Conservation (phyloP, 2,888 invertebrate species). For the Mythimna loreyi region DNA sequence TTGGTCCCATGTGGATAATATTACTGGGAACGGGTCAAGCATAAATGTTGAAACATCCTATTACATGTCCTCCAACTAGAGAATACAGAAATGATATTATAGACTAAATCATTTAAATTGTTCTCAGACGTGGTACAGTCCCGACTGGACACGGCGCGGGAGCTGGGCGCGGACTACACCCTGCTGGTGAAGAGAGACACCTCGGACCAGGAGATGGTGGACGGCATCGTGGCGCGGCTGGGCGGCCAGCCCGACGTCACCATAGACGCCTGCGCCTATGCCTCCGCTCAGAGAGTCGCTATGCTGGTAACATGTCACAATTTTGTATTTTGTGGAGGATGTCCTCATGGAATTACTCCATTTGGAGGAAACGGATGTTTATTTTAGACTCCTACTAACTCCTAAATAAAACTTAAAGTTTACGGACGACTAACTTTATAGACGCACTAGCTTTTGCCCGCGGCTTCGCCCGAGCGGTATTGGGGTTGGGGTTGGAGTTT, state of each 20-base stretch:
- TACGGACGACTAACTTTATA: too few species aligned
- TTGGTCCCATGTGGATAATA: too few species aligned
- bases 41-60: too few species aligned
- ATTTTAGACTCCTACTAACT: too few species aligned
- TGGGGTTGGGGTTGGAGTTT: too few species aligned
- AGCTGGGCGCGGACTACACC: constrained; percentile 94
- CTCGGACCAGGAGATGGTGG: constrained; percentile 90
- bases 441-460: too few species aligned
- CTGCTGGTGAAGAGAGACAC: constrained; percentile 89
- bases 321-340: neutral
- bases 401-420: too few species aligned
- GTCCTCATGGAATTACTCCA: too few species aligned
- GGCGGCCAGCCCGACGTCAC: constrained; percentile 93
- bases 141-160: constrained; percentile 93
- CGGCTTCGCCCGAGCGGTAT: too few species aligned
- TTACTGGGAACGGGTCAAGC: too few species aligned
- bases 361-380: too few species aligned
- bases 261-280: constrained; percentile 97
- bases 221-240: constrained; percentile 90
- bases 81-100: neutral
- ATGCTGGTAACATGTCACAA: constrained; percentile 91
- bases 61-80: too few species aligned
- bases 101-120: neutral
- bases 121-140: constrained; percentile 92
- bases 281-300: constrained; percentile 94